Evolutionary conservation across 2,113 vertebrate species (phyloP), one percentile per base, ranked within the genome.

Genomic region (Rhinichthys klamathensis): DNA sequence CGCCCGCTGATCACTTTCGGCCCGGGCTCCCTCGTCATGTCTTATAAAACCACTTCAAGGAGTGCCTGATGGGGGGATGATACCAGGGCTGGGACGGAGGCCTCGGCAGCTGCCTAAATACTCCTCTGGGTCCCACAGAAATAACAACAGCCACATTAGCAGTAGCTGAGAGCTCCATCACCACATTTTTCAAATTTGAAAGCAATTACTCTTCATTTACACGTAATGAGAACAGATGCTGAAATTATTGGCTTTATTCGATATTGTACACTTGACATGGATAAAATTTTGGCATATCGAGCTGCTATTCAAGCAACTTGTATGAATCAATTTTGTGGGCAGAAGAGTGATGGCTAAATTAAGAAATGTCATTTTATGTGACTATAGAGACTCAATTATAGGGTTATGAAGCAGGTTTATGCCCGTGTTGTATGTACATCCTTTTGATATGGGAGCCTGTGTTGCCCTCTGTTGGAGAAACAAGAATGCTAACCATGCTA

Each of bases 1-100:
- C 87, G 54, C 83, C 90, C 90, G 92, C 93, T 93, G 93, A 94
- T 94, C 94, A 94, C 94, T 93, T 93, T 90, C 87, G 91, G 92
- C 87, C 92, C 27, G 88, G 27, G 86, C 92, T 90, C 84, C 90
- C 91, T 90, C 90, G 89, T 93, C 93, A 91, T 93, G 94, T 95
- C 93, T 93, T 93, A 92, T 91, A 75, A 87, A 87, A 84, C 82
- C 82, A 95, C 94, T 93, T 94, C 91, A 94, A 93, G 92, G 83
- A 84, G 85, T 80, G 70, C 85, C 87, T 89, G 90, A 82, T 93
- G 92, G 93, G 92, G 91, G 92, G 92, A 92, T 80, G 93, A 94
- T 94, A 94, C 92, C 91, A 84, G 91, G 83, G 89, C 85, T 80
- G 89, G 67, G 51, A 89, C 70, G 79, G 91, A 92, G 89, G 91